Evolutionary conservation across 2,113 vertebrate genomes (phyloP), one percentile per base, ranked within the genome.

Genomic region (Odontesthes bonariensis): DNA sequence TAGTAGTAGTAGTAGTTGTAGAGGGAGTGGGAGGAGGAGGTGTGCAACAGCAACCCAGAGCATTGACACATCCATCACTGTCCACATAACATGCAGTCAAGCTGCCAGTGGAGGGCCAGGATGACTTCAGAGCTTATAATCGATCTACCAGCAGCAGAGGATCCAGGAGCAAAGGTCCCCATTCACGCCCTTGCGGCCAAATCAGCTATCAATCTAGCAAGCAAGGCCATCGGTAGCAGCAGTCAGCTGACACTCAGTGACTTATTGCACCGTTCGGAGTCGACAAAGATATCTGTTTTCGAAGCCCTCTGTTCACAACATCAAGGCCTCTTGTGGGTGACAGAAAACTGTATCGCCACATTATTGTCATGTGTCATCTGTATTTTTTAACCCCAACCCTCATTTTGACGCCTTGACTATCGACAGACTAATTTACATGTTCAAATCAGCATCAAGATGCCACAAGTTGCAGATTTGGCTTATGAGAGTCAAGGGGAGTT

Each of bases 41-140:
- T 69, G 84, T 74, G 77, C 27, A 78, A 75, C 86, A 84, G 79
- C 83, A 77, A 38, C 67, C 52, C 54, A 16, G 46, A 12, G 55
- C 77, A 77, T 73, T 62, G 75, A 69, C 67, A 81, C 90, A 91
- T 92, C 85, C 84, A 91, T 93, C 92, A 91, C 73, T 87, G 91
- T 88, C 88, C 75, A 70, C 56, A 58, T 61, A 66, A 63, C 79
- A 72, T 16, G 54, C 81, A 79, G 81, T 56, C 82, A 70, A 57
- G 67, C 76, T 81, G 81, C 53, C 70, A 64, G 49, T 65, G 72
- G 70, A 81, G 67, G 65, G 40, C 74, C n/a, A 8, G 82, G 35
- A 71, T 67, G 73, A 77, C 70, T 84, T 77, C 71, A 74, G 79
- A 70, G 87, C 82, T 87, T 87, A 86, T 88, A 88, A 92, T 84